Evolutionary conservation across 1,140 invertebrate genomes (phyloP).

Genomic region (Scaptomyza pallida): DNA sequence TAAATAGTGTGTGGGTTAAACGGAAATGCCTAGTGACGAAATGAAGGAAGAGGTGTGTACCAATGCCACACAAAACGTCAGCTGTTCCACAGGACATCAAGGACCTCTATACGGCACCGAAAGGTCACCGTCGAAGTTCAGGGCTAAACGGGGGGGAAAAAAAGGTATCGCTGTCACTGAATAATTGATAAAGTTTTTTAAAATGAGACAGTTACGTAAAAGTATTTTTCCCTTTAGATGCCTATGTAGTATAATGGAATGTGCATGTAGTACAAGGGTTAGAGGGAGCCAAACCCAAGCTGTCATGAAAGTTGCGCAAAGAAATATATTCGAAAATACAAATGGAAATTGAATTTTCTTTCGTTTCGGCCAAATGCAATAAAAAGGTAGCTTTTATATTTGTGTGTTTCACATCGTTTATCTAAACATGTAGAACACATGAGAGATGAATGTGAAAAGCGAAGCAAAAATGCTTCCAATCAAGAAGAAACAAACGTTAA

Average conservation of each 20-base stretch:
- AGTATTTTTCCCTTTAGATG: neutral
- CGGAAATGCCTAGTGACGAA: conserved; percentile 34
- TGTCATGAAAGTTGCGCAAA: conserved; percentile 39
- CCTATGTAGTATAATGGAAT: neutral
- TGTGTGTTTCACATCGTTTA: conserved; percentile 15
- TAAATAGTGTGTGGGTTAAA: conserved; percentile 38
- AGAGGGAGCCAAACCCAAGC: too few relatives aligned
- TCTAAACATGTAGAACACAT: conserved; percentile 44
- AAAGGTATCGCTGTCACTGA: conserved; percentile 54
- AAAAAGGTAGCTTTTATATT: conserved; percentile 35
- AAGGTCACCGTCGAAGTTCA: conserved; percentile 70
- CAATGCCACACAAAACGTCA: conserved; percentile 39
- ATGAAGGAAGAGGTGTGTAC: neutral
- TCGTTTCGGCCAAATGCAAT: conserved; percentile 40
- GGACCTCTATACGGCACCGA: conserved; percentile 29
- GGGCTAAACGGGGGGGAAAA: conserved; percentile 42
- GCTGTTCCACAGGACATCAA: conserved; percentile 45
- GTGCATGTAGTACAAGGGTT: too few relatives aligned
- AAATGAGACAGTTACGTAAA: conserved; percentile 26
- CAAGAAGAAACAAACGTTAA: neutral
- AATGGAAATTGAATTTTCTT: conserved; percentile 32
- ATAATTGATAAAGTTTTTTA: conserved; percentile 77
- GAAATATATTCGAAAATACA: conserved; percentile 27
- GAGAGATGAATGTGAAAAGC: conserved; percentile 3
- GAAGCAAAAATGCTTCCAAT: neutral